Conservation (phyloP, 1,140 invertebrate species). For the Chlorops oryzae region DNA sequence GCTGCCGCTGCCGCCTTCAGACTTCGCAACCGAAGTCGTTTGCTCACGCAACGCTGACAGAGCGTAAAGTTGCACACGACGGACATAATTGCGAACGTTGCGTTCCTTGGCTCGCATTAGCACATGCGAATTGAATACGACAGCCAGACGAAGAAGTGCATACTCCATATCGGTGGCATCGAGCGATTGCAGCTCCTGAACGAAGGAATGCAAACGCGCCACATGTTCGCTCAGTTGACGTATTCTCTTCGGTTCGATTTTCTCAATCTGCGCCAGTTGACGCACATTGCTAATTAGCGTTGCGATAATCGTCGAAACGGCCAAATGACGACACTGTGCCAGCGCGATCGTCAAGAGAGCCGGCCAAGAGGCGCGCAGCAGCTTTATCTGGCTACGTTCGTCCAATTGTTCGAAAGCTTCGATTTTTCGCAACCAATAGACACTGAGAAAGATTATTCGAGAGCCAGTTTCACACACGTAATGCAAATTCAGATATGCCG, state of each 20-base stretch:
- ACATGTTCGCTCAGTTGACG: constrained; percentile 77
- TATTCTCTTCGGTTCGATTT: constrained; percentile 64
- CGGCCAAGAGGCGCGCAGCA: constrained; percentile 85
- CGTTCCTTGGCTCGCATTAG: constrained; percentile 33
- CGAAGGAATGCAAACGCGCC: constrained; percentile 72
- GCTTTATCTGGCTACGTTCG: constrained; percentile 72
- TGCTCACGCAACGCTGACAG: constrained; percentile 25
- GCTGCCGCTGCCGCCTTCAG: background rate
- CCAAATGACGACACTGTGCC: constrained; percentile 78
- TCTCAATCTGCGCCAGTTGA: constrained; percentile 54
- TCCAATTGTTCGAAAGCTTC: constrained; percentile 76
- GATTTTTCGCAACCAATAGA: constrained; percentile 83
- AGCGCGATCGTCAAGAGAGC: constrained; percentile 89
- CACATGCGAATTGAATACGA: constrained; percentile 57
- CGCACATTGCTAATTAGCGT: constrained; percentile 68
- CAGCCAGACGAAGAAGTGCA: constrained; percentile 79
- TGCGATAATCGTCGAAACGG: constrained; percentile 72
- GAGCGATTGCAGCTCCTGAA: constrained; percentile 64
- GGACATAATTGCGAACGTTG: constrained; percentile 28
- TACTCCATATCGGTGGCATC: constrained; percentile 76
- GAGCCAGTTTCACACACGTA: constrained; percentile 90
- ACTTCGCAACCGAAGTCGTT: background rate
- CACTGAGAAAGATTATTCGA: constrained; percentile 77
- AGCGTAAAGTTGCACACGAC: constrained; percentile 38
- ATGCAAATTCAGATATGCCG: constrained; percentile 76